Evolutionary conservation across 2,888 invertebrate species (phyloP).

Genomic region (Erannis defoliaria): DNA sequence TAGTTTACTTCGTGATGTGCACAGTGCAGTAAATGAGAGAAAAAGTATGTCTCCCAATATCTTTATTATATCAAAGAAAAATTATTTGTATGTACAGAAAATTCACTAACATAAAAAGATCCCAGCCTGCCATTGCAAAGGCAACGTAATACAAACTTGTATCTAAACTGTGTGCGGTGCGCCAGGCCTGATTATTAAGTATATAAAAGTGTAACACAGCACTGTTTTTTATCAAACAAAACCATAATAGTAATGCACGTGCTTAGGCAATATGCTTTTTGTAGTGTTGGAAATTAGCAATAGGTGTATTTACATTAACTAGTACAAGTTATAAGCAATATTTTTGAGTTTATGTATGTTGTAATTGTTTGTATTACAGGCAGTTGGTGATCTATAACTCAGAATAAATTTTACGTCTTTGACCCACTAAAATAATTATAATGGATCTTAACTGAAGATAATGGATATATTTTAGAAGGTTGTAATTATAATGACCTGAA

Average conservation of each 20-base stretch:
- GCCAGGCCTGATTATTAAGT: too few species aligned
- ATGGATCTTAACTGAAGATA: constrained; percentile 67
- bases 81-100: too few species aligned
- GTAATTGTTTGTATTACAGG: constrained; percentile 84
- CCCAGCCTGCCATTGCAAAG: too few species aligned
- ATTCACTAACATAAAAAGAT: too few species aligned
- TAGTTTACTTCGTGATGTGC: not conserved
- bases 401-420: constrained; percentile 69
- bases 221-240: too few species aligned
- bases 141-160: too few species aligned
- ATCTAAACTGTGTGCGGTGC: too few species aligned
- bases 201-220: too few species aligned
- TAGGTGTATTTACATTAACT: constrained; percentile 1
- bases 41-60: too few species aligned
- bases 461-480: constrained; percentile 47
- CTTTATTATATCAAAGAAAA: too few species aligned
- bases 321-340: constrained; percentile 17
- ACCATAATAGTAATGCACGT: not conserved
- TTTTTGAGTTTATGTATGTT: constrained; percentile 45
- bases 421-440: constrained; percentile 64
- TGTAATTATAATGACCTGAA: constrained; percentile 12
- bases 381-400: constrained; percentile 83
- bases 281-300: not conserved
- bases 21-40: not conserved
- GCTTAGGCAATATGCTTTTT: not conserved